phyloP scores from a whole-genome alignment of 2,888 invertebrate species.

The Cremastinae sp. region DNA sequence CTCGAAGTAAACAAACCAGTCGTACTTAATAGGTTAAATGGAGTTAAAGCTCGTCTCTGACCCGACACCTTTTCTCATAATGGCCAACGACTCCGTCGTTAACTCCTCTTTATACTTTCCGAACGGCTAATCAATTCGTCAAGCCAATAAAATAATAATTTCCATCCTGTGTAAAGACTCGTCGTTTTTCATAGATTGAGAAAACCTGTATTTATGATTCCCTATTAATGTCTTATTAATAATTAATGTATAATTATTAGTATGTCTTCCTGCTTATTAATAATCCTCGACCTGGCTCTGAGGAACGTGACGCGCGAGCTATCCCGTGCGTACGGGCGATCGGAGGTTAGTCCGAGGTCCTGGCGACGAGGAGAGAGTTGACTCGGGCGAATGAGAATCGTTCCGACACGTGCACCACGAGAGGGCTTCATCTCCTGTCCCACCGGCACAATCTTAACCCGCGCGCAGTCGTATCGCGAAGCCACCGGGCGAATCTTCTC shows the following conservation, averaged over 20 bases:
- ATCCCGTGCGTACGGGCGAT: no score
- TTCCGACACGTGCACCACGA: slow-evolving; percentile 71
- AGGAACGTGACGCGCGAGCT: background rate
- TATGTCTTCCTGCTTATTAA: no score
- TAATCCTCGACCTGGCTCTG: no score
- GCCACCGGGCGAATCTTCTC: slow-evolving; percentile 64
- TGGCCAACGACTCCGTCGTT: background rate
- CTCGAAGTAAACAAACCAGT: background rate
- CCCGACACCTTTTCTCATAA: background rate
- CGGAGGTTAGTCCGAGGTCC: background rate
- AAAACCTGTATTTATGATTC: background rate
- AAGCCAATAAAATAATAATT: no score
- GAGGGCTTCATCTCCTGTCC: slow-evolving; percentile 62
- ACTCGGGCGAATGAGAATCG: slow-evolving; percentile 14
- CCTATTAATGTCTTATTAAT: no score
- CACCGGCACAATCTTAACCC: slow-evolving; percentile 61
- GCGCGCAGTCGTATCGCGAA: slow-evolving; percentile 72
- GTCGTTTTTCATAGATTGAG: background rate
- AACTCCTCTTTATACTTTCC: no score
- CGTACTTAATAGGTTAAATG: no score
- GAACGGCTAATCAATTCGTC: no score
- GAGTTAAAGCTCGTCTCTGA: background rate
- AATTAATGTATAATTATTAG: no score
- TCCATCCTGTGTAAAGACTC: background rate
- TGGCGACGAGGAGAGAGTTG: slow-evolving; percentile 16